These are phyloP conservation scores for Otolemur garnettii DNA, from an alignment of 2,113 vertebrate species.

Conservation along the genomic window DNA sequence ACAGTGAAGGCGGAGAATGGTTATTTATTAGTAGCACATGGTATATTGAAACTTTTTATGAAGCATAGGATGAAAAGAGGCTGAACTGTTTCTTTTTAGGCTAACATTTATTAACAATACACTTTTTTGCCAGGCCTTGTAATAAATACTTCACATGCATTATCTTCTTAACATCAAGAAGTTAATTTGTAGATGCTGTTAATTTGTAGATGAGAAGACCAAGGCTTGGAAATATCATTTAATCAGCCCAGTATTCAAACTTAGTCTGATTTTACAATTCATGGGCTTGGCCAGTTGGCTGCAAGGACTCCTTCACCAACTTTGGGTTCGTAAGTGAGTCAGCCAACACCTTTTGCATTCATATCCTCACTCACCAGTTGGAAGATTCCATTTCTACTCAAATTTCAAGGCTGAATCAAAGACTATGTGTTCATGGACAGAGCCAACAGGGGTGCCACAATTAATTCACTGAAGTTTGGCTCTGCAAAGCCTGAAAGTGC, in stretches of 20 bases:
- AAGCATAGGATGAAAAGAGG: background rate
- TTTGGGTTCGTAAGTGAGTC: background rate
- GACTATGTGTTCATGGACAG: fast-evolving
- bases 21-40: background rate
- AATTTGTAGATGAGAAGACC: slow-evolving; percentile 28
- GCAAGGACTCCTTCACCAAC: background rate
- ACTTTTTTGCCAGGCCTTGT: background rate
- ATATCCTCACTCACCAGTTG: background rate
- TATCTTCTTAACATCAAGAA: background rate
- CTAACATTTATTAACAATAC: background rate
- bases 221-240: background rate
- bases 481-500: no score
- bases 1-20: background rate
- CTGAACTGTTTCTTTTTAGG: slow-evolving; percentile 13
- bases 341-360: background rate
- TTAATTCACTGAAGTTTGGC: background rate
- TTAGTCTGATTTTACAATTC: background rate
- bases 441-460: background rate
- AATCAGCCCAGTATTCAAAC: background rate
- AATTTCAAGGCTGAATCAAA: background rate
- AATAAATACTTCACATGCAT: background rate
- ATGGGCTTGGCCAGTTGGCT: background rate
- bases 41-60: background rate
- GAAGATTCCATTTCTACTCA: background rate
- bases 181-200: background rate